These are phyloP conservation scores for Drosophila yooni DNA, from an alignment of 2,888 invertebrate species.

Conservation along the genomic window DNA sequence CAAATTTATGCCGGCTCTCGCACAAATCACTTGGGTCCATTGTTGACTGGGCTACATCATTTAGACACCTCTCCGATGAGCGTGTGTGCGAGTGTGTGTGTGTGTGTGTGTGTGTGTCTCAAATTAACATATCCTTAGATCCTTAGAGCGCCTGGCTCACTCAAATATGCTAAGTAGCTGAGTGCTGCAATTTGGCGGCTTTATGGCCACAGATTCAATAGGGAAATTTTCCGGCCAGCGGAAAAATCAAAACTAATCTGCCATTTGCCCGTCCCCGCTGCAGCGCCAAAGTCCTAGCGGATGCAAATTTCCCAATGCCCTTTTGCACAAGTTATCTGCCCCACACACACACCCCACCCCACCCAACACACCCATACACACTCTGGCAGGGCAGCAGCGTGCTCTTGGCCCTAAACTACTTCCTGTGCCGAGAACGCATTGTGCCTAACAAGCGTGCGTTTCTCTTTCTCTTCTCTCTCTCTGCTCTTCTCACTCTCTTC, in stretches of 20 bases:
- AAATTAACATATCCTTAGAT: constrained; percentile 80
- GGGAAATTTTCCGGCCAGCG: constrained; percentile 57
- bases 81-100: constrained; percentile 13
- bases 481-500: not conserved
- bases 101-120: constrained; percentile 42
- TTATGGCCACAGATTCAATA: constrained; percentile 79
- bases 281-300: constrained; percentile 39
- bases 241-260: constrained; percentile 81
- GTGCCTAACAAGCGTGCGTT: constrained; percentile 73
- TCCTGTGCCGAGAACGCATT: constrained; percentile 62
- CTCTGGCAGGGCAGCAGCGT: constrained; percentile 6
- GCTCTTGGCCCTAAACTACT: constrained; percentile 70
- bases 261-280: constrained; percentile 64
- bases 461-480: constrained; percentile 3
- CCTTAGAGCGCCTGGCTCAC: constrained; percentile 57
- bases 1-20: constrained; percentile 72
- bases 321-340: constrained; percentile 8
- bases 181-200: constrained; percentile 77
- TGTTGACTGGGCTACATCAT: constrained; percentile 70
- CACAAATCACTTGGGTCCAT: constrained; percentile 76
- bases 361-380: not conserved
- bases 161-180: constrained; percentile 78
- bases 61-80: constrained; percentile 66
- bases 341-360: not conserved
- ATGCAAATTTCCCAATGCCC: constrained; percentile 66